phyloP scores from a whole-genome alignment of 1,140 invertebrate species.

The Eurosta solidaginis region DNA sequence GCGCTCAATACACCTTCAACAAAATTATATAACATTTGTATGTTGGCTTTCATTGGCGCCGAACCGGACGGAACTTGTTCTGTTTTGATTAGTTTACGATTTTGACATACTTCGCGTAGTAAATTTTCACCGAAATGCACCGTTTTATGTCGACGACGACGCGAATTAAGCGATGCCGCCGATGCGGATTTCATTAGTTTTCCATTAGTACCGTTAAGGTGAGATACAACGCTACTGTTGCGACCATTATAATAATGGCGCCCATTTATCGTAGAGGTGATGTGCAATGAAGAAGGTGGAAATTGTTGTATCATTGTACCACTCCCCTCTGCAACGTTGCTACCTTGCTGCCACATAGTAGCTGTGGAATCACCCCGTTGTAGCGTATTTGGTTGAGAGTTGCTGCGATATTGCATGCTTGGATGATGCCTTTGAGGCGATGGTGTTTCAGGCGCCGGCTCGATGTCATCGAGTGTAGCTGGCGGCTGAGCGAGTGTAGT shows the following conservation, averaged over 20 bases:
- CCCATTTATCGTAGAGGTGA: constrained; percentile 25
- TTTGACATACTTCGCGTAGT: constrained; percentile 70
- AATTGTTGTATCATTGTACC: not conserved
- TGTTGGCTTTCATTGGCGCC: constrained; percentile 68
- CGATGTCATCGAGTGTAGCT: constrained; percentile 52
- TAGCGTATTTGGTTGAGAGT: constrained; percentile 56
- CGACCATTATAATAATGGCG: constrained; percentile 36
- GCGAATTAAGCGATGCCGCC: constrained; percentile 63
- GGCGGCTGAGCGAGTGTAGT: constrained; percentile 55
- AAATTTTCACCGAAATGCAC: constrained; percentile 76
- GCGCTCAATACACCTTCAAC: constrained; percentile 72
- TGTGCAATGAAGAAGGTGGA: constrained; percentile 32
- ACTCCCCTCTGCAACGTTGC: not conserved
- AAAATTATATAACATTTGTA: constrained; percentile 77
- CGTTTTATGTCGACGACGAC: constrained; percentile 72
- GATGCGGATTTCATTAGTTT: constrained; percentile 59
- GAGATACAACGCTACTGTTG: not conserved
- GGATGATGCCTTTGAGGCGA: constrained; percentile 37
- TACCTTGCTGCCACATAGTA: constrained; percentile 34
- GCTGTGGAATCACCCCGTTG: constrained; percentile 54
- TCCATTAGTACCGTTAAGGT: constrained; percentile 40
- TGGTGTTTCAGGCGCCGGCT: constrained; percentile 46
- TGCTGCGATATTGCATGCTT: constrained; percentile 52
- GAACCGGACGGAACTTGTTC: constrained; percentile 58
- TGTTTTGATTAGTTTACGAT: constrained; percentile 60